phyloP scores from a whole-genome alignment of 2,113 vertebrate genomes.

The Corythoichthys haematopterus region DNA sequence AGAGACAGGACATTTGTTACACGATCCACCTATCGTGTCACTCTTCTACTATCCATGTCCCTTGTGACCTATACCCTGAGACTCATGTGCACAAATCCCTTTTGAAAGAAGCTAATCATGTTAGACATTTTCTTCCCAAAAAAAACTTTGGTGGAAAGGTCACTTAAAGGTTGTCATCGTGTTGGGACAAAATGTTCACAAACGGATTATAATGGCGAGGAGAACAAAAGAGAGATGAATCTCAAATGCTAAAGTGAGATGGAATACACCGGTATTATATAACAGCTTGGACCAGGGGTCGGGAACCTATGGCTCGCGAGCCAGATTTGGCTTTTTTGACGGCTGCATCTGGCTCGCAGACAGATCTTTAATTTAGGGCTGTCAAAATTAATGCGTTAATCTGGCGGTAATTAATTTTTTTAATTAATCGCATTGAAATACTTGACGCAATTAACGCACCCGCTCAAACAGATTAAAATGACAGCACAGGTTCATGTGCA shows the following conservation, averaged over 20 bases:
- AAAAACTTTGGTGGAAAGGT: slow-evolving; percentile 22
- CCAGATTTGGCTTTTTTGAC: no score
- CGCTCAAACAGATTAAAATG: no score
- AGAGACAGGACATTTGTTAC: slow-evolving; percentile 53
- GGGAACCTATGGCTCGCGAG: no score
- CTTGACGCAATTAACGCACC: no score
- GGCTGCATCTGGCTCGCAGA: no score
- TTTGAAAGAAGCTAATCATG: background rate
- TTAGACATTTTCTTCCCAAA: slow-evolving; percentile 7
- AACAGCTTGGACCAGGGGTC: background rate
- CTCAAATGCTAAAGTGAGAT: background rate
- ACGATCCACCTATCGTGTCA: slow-evolving; percentile 44
- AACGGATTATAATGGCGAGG: background rate
- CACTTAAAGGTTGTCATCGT: slow-evolving; percentile 7
- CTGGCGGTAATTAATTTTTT: no score
- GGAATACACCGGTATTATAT: background rate
- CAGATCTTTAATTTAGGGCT: no score
- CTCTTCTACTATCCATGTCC: slow-evolving; percentile 6
- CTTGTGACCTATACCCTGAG: background rate
- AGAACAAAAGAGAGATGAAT: background rate
- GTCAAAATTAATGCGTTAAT: no score
- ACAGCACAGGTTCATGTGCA: no score
- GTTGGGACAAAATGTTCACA: background rate
- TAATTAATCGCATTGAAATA: no score
- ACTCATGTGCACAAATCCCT: slow-evolving; percentile 13